Percentiles rank a stretch among this genome's conserved stretches.
These are phyloP conservation scores for Drosophila kepulauana DNA, from an alignment of 1,140 invertebrate species.

Conservation along the genomic window DNA sequence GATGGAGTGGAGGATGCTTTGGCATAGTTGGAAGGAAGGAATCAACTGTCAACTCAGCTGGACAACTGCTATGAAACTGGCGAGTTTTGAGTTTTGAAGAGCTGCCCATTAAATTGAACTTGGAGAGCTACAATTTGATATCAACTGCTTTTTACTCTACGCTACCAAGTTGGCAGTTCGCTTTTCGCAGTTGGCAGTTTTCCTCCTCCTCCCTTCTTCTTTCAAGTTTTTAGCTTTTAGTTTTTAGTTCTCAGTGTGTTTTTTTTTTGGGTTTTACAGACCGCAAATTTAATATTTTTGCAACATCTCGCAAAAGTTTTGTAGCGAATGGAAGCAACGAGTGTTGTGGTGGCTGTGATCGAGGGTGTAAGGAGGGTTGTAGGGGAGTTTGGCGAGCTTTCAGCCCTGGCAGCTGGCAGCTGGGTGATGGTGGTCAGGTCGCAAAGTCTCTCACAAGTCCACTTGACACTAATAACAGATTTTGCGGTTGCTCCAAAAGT, in stretches of 20 bases:
- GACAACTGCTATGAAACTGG: slow-evolving; percentile 33
- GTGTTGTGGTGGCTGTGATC: neutral
- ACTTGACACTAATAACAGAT: slow-evolving; percentile 81
- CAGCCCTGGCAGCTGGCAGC: no score
- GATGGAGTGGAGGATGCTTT: neutral
- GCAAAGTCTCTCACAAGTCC: slow-evolving; percentile 72
- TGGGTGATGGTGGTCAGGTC: slow-evolving; percentile 46
- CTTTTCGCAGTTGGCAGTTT: slow-evolving; percentile 1
- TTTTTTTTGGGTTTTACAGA: slow-evolving; percentile 9
- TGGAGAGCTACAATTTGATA: slow-evolving; percentile 52
- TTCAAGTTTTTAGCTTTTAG: slow-evolving; percentile 2
- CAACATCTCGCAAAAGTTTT: slow-evolving; percentile 58
- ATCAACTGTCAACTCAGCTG: slow-evolving; percentile 35
- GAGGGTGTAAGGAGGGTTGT: no score
- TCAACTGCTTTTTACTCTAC: slow-evolving; percentile 4
- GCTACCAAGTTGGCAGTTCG: neutral
- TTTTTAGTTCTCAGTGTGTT: neutral
- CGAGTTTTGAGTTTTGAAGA: slow-evolving; percentile 46
- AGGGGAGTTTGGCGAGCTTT: no score
- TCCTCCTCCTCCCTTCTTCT: neutral
- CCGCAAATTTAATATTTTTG: slow-evolving; percentile 71
- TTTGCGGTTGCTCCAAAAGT: slow-evolving; percentile 73
- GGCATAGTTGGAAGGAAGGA: slow-evolving; percentile 1
- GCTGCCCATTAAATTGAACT: slow-evolving; percentile 63
- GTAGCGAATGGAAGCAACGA: neutral